Evolutionary conservation across 2,113 vertebrate genomes (phyloP), one percentile per base, ranked within the genome.

Genomic region (Tetrao urogallus): DNA sequence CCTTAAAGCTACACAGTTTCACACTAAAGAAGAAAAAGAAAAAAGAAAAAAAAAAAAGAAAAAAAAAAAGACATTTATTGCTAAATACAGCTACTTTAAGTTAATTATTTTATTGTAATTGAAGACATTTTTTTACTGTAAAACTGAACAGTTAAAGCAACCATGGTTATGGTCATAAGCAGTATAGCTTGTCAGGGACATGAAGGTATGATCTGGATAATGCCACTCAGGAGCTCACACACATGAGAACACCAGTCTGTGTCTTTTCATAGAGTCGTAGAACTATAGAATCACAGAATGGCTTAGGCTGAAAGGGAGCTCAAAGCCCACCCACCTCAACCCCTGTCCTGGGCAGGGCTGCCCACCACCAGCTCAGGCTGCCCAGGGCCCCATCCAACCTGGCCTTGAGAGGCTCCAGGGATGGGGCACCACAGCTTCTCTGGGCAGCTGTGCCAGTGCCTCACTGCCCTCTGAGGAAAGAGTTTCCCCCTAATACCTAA

Each of bases 1-100:
- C 73, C 72, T 95, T 89, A 89, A 92, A 95, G 90, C 69, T 61
- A 32, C 50, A 88, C 48, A 6, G 17, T 30, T 88, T 91, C 60
- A 81, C 34, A 89, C 18, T 72, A 17, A 56, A 48, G 45, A 10
- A 19, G 19, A 45, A 18, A 50, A 13, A 72, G 47, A 66, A 77
- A 4, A 30, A 79, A 21, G 12, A 48, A 6, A 22, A 22, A 48
- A 48, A 22, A 48, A 48, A 22, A 50, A 52, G 14, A 52, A 72
- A 58, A 66, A 75, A 5, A 13, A 52, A 66, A 77, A 5, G n/a
- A 77, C 24, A 54, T 67, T 84, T 32, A 42, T 74, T 56, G 79
- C 16, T 50, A 89, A 74, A 65, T 6, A 77, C 8, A 30, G 57
- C 30, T 48, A 16, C n/a, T 83, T 86, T 56, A 56, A 66, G 8